Evolutionary conservation across 2,888 invertebrate genomes (phyloP), one percentile per base, ranked within the genome.

Genomic region (Mythimna lalbum): DNA sequence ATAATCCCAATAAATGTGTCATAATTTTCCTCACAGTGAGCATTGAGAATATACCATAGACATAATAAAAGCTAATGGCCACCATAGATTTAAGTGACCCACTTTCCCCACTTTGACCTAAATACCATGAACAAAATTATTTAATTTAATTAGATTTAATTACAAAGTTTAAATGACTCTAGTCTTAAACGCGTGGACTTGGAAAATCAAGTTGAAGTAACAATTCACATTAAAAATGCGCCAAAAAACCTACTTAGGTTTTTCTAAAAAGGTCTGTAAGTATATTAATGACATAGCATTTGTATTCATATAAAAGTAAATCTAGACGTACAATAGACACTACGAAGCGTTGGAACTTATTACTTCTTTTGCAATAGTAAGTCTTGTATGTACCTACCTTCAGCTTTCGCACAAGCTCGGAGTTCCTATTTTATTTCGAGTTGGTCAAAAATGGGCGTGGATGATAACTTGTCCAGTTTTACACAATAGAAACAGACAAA

Each of bases 81-180:
- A 47, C 59, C 55, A 66, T 60, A 61, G 61, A 33, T 62, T 62
- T 57, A 4, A 14, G n/a, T 73, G 80, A 74, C 74, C 74, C 27
- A 53, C 21, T 73, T 77, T 49, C 36, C 10, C 33, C 19, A 27
- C 17, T 12, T 43, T 39, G 12, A 9, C 36, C 7, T 33, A 53
- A 23, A 59, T 53, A 57, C 17, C 31, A 57, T 62, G 21, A 21
- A 33, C 21, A 12, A 59, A 33, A 60, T 10, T 21, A 2, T n/a
- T 59, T 31, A 61, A 6, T 64, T 52, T 27, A 27, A 76, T 55
- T 50, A 50, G 21, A 63, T 63, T 68, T 1, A 63, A 53, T 53
- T 53, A 56, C 21, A 56, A 27, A 17, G 2, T 47, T 36, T 27
- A 12, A 19, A n/a, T 7, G 21, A 31, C 1, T 21, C 21, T 23